Conservation (phyloP, 2,797 vertebrate species). For the Lacerta viridis region DNA sequence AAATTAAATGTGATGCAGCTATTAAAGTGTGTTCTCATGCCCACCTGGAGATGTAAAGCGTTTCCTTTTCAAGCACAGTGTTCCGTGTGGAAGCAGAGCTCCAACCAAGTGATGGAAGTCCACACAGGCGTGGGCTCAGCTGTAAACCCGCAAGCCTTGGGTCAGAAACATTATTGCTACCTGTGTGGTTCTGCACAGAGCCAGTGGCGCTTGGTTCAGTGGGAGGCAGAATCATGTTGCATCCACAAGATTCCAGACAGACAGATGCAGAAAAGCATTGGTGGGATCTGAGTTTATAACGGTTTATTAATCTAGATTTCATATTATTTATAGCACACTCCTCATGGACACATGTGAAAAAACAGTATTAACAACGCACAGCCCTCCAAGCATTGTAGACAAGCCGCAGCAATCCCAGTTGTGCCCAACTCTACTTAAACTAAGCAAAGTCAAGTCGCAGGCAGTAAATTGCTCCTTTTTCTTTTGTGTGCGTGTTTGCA, state of each 20-base stretch:
- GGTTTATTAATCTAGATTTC: background rate
- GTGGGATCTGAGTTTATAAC: background rate
- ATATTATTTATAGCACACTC: background rate
- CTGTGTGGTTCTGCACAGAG: background rate
- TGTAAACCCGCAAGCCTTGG: background rate
- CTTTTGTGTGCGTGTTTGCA: background rate
- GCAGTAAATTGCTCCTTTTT: constrained; percentile 74
- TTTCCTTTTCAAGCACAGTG: background rate
- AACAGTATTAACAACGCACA: constrained; percentile 4
- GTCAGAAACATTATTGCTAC: background rate
- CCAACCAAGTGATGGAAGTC: background rate
- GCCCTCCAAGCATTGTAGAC: background rate
- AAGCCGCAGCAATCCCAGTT: constrained; percentile 41
- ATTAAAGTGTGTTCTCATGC: background rate
- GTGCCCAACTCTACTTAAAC: constrained; percentile 66
- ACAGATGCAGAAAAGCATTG: background rate
- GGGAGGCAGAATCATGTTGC: background rate
- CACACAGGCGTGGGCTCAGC: background rate
- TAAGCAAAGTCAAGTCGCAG: constrained; percentile 61
- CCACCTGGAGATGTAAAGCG: background rate
- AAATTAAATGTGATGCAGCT: background rate
- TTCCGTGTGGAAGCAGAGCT: background rate
- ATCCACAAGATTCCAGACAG: background rate
- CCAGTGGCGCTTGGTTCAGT: background rate
- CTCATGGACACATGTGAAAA: background rate